Base-by-base conservation (phyloP, 2,113 vertebrate genomes). In the Sinocyclocheilus grahami region DNA sequence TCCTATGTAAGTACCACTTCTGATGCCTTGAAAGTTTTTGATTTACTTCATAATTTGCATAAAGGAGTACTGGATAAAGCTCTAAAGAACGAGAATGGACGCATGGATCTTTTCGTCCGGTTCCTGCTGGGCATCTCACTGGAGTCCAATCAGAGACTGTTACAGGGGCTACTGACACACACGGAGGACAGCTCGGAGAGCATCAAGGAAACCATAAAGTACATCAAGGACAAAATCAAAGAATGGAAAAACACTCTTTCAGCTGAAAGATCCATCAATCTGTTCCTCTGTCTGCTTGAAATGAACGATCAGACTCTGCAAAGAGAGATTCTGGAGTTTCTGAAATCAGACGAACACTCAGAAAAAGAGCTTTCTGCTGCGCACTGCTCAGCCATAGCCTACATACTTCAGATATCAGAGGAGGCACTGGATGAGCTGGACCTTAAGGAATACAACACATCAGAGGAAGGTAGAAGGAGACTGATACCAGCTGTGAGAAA, bases 351-450 rank as follows among this genome's bases (percentile, higher is more conserved):
- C 18, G 20, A 58, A 58, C 53, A 58, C 53, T 58, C 53, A 58
- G 53, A 58, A 58, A 58, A 58, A 58, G 53, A 58, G 0, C 53
- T 58, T 1, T 58, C 53, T 58, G 53, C 39, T n/a, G 11, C 72
- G 13, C 72, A 75, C 53, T 58, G 53, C 53, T 58, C 53, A 18
- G 53, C 53, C 53, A 58, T 58, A 20, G 53, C 53, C 53, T 75
- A 75, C 72, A 24, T 75, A 5, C 72, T 75, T 46, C 72, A 46
- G 72, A 12, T 75, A 12, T 75, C 37, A n/a, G 72, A 75, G 72
- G n/a, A 75, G 20, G 75, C 48, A 5, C 46, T 77, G 75, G 75
- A 77, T n/a, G 75, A 77, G 75, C 46, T 77, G 46, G 46, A 77
- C n/a, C 75, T 77, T 16, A 27, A 16, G 7, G 53, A 77, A 53